Evolutionary conservation across 2,888 invertebrate genomes (phyloP).

Genomic region (Malthinus flaveolus): DNA sequence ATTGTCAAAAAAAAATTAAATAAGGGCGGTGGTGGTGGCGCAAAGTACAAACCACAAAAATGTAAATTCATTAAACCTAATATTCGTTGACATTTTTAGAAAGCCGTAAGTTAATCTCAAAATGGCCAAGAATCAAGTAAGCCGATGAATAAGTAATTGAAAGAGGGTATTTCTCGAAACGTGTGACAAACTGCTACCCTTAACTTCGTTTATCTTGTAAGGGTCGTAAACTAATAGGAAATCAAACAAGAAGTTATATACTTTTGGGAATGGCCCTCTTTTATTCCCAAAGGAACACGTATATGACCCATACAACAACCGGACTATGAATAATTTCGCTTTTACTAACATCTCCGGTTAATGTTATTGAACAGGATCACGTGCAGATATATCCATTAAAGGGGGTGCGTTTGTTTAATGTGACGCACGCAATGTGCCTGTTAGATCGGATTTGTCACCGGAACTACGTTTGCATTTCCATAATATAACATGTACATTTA

Average conservation of each 20-base stretch:
- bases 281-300: slow-evolving; percentile 14
- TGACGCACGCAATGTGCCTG: slow-evolving; percentile 44
- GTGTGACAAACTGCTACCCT: slow-evolving; percentile 11
- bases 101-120: slow-evolving; percentile 18
- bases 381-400: slow-evolving; percentile 45
- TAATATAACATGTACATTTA: no score
- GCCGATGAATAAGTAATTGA: slow-evolving; percentile 23
- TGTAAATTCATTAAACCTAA: slow-evolving; percentile 22
- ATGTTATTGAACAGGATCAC: slow-evolving; percentile 40
- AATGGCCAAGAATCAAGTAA: slow-evolving; percentile 11
- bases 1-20: no score
- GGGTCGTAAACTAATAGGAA: slow-evolving; percentile 29
- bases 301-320: slow-evolving; percentile 23
- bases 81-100: slow-evolving; percentile 13
- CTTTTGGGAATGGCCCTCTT: slow-evolving; percentile 13
- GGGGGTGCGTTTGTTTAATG: slow-evolving; percentile 40
- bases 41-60: no score
- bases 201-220: slow-evolving; percentile 21
- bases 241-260: slow-evolving; percentile 36
- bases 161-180: slow-evolving; percentile 8
- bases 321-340: slow-evolving; percentile 43
- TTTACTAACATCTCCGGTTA: slow-evolving; percentile 43
- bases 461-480: slow-evolving; percentile 22
- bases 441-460: slow-evolving; percentile 31
- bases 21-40: no score